Conservation (phyloP, 2,888 invertebrate genomes). For the Melanargia galathea region DNA sequence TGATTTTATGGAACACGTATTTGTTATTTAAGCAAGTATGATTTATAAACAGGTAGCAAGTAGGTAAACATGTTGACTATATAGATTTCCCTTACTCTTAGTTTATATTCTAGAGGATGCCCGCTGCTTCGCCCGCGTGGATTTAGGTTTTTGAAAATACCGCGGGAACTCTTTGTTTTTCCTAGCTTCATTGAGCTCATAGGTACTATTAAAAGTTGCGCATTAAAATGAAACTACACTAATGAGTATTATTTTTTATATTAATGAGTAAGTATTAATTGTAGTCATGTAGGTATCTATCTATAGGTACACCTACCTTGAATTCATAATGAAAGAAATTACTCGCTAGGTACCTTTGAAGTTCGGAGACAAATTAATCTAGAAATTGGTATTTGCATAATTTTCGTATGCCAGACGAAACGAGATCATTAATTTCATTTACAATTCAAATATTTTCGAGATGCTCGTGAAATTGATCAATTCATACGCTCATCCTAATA, state of each 20-base stretch:
- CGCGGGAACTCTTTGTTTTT: too few relatives aligned
- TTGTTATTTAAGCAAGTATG: neutral
- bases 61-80: too few relatives aligned
- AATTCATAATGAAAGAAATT: slow-evolving; percentile 15
- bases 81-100: too few relatives aligned
- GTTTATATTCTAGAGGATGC: too few relatives aligned
- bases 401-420: slow-evolving; percentile 41
- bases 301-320: neutral
- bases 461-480: slow-evolving; percentile 49
- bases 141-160: too few relatives aligned
- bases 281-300: neutral
- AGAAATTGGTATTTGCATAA: slow-evolving; percentile 10
- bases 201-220: too few relatives aligned
- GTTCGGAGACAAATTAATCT: slow-evolving; percentile 9
- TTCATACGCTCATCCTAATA: neutral
- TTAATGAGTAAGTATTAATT: neutral
- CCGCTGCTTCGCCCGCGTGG: too few relatives aligned
- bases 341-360: slow-evolving; percentile 9
- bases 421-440: slow-evolving; percentile 55
- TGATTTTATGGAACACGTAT: slow-evolving; percentile 34
- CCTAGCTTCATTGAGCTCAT: too few relatives aligned
- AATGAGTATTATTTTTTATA: too few relatives aligned
- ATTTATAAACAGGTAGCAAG: too few relatives aligned
- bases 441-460: slow-evolving; percentile 55
- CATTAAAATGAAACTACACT: too few relatives aligned